These are phyloP conservation scores for Scaptodrosophila latifasciaeformis DNA, from an alignment of 2,888 invertebrate species.

Conservation along the genomic window DNA sequence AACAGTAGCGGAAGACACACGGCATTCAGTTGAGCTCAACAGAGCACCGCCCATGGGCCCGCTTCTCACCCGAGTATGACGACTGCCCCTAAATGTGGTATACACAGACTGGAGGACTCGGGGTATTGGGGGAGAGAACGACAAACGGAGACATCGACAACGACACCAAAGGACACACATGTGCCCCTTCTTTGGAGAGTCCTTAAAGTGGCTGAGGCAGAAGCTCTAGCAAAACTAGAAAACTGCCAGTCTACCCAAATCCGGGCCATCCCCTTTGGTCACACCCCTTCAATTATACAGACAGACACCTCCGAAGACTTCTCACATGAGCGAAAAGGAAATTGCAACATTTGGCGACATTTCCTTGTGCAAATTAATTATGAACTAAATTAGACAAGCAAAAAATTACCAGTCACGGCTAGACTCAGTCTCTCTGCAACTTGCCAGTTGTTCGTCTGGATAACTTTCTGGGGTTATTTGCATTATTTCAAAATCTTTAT, in stretches of 20 bases:
- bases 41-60: too few species aligned
- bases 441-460: too few species aligned
- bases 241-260: slow-evolving; percentile 2
- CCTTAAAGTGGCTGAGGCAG: slow-evolving; percentile 9
- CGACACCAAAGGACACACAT: too few species aligned
- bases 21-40: too few species aligned
- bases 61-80: too few species aligned
- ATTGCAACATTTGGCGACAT: slow-evolving; percentile 18
- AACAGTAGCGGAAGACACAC: too few species aligned
- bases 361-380: slow-evolving; percentile 19
- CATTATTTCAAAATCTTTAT: too few species aligned
- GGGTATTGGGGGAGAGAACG: slow-evolving; percentile 3
- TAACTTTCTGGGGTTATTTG: too few species aligned
- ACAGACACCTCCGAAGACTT: neutral
- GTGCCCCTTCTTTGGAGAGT: too few species aligned
- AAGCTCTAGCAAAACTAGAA: neutral
- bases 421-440: slow-evolving; percentile 5
- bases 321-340: too few species aligned
- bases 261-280: neutral
- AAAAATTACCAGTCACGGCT: slow-evolving; percentile 4
- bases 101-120: slow-evolving; percentile 13
- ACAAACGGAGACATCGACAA: too few species aligned
- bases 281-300: neutral
- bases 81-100: too few species aligned
- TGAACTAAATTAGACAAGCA: slow-evolving; percentile 17